phyloP scores from a whole-genome alignment of 2,888 invertebrate species.

The Steinernema carpocapsae region DNA sequence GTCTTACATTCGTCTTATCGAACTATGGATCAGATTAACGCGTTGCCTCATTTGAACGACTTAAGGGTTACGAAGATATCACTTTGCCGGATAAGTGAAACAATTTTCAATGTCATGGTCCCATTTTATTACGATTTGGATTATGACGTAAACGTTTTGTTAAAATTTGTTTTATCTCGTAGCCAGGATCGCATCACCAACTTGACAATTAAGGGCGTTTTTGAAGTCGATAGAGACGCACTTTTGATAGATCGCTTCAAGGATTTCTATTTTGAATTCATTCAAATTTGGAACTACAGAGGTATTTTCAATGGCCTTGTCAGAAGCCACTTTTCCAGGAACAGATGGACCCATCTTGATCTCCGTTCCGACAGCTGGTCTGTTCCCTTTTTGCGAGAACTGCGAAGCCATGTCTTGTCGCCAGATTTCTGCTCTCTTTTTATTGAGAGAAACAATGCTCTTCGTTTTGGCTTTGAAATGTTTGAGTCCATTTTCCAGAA shows the following conservation, averaged over 20 bases:
- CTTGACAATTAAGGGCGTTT: not conserved
- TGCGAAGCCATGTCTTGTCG: not conserved
- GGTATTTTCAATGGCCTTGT: not conserved
- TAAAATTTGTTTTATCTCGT: not conserved
- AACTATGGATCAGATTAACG: not conserved
- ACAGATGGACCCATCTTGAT: not conserved
- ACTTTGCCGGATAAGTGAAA: not conserved
- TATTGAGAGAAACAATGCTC: not conserved
- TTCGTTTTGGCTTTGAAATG: not conserved
- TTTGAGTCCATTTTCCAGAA: not conserved
- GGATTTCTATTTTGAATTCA: not conserved
- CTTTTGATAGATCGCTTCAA: not conserved
- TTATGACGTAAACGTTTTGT: not conserved
- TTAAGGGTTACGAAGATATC: not conserved
- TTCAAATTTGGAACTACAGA: not conserved
- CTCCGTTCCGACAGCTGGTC: not conserved
- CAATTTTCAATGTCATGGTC: not conserved
- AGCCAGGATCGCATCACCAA: not conserved
- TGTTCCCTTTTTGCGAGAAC: not conserved
- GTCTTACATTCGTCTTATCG: not conserved
- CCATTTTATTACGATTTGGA: not conserved
- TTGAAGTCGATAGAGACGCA: not conserved
- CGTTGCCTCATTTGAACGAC: not conserved
- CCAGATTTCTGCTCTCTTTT: not conserved
- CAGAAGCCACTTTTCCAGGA: not conserved